Evolutionary conservation across 2,888 invertebrate genomes (phyloP), one percentile per base, ranked within the genome.

Genomic region (Ischnus inquisitorius): DNA sequence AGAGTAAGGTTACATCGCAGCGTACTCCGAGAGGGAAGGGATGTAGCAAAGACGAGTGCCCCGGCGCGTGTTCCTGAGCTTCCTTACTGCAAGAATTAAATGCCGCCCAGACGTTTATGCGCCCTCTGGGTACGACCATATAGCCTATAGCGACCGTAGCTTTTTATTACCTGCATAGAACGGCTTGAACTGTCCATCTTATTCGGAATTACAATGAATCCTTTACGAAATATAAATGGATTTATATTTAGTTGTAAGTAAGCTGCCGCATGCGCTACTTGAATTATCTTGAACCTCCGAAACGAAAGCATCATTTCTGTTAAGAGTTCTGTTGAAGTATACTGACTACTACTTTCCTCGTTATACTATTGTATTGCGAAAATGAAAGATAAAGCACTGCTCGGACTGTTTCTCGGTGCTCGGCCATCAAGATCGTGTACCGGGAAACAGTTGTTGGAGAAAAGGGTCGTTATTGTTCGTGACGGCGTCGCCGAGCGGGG

Each of bases 31-130:
- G 39, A 57, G 2, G 57, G 22, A 62, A 14, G 14, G 46, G 12
- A 25, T 48, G 75, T 5, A 51, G 28, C 5, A 25, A 34, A 16
- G 64, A 39, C 12, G 54, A 68, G 48, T 3, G 19, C 22, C 22
- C 41, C 54, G 16, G 16, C n/a, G 19, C 62, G 57, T 43, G 79
- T 57, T 74, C 10, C 64, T 28, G 69, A 64, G 28, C 46, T 75
- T 51, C 28, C 51, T 65, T 48, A 64, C n/a, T 22, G 25, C 69
- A 54, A 54, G 69, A 83, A 79, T 83, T 75, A 79, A 83, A 83
- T 79, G 74, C 25, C 64, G 22, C 62, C 64, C 51, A 64, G 74
- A 57, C 75, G 64, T 83, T 83, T 69, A 79, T 69, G 68, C 54
- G 54, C 64, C 79, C 69, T 67, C 12, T 43, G 68, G 43, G 74